These are phyloP conservation scores for Hypena proboscidalis DNA, from an alignment of 2,888 invertebrate species.

Conservation along the genomic window DNA sequence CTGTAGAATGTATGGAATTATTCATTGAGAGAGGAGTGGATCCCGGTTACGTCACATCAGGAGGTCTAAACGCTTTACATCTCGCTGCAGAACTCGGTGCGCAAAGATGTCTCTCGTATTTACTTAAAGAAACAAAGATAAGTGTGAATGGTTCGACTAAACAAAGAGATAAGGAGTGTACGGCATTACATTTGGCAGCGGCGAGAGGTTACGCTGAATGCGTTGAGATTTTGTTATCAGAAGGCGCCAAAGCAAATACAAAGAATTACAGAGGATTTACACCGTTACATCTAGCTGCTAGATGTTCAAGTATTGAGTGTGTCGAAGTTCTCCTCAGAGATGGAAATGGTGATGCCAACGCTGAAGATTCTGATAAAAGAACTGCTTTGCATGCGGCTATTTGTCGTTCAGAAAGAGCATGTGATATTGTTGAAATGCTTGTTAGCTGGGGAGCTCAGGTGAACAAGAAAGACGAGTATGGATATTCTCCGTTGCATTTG, in stretches of 20 bases:
- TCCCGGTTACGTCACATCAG: constrained; percentile 90
- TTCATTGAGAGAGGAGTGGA: constrained; percentile 91
- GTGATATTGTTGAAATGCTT: constrained; percentile 91
- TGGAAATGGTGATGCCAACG: constrained; percentile 91
- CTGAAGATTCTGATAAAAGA: constrained; percentile 91
- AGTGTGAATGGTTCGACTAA: constrained; percentile 89
- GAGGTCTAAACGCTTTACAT: constrained; percentile 92
- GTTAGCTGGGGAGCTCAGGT: constrained; percentile 93
- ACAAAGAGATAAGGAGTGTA: constrained; percentile 90
- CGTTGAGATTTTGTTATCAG: constrained; percentile 90
- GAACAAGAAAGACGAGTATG: constrained; percentile 93
- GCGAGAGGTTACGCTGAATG: constrained; percentile 94
- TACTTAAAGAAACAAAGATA: constrained; percentile 90
- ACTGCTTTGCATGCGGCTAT: constrained; percentile 93
- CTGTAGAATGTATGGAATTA: constrained; percentile 90
- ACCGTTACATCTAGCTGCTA: constrained; percentile 93
- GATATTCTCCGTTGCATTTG: constrained; percentile 93
- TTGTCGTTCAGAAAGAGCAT: constrained; percentile 90
- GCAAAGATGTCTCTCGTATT: constrained; percentile 88
- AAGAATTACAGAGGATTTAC: constrained; percentile 93
- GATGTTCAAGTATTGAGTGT: constrained; percentile 92
- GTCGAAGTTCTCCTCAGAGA: constrained; percentile 91
- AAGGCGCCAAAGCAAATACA: constrained; percentile 91
- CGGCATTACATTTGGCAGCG: constrained; percentile 93
- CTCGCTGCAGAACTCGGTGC: constrained; percentile 92